A percentile compares a stretch with the other conserved stretches of the same genome.
Evolutionary conservation across 2,113 vertebrate genomes (phyloP).

Genomic region (Pygoscelis adeliae): DNA sequence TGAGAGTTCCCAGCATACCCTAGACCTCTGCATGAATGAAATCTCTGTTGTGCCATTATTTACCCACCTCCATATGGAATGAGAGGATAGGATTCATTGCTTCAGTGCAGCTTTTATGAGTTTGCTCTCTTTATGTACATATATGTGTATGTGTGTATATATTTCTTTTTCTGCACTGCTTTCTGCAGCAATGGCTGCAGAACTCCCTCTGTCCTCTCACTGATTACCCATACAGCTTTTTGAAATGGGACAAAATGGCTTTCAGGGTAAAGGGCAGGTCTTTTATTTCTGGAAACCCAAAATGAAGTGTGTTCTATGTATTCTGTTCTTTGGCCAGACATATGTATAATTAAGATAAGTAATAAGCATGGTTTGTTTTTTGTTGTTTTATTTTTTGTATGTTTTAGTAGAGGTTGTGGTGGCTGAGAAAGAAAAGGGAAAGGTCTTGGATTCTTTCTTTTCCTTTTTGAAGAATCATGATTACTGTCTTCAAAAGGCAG

Average conservation of each 20-base stretch:
- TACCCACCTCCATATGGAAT: conserved; percentile 9
- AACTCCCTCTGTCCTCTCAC: neutral
- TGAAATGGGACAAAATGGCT: neutral
- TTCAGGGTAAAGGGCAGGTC: neutral
- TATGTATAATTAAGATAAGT: neutral
- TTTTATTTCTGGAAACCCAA: neutral
- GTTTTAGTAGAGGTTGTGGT: neutral
- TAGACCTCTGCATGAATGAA: conserved; percentile 26
- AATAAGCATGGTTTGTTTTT: neutral
- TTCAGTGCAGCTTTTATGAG: conserved; percentile 32
- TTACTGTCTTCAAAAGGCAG: neutral
- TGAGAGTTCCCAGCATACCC: conserved; percentile 49
- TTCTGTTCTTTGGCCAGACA: neutral
- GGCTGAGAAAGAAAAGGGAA: neutral
- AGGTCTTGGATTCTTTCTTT: neutral
- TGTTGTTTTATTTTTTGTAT: neutral
- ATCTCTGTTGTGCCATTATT: conserved; percentile 42
- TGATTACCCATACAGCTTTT: conserved; percentile 22
- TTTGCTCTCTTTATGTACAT: neutral
- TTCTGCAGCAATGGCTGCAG: neutral
- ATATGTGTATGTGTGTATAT: neutral
- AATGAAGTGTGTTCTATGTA: neutral
- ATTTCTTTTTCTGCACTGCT: neutral
- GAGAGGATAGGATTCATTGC: conserved; percentile 39
- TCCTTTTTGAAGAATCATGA: neutral